Base-by-base conservation (phyloP, 2,888 invertebrate genomes). In the Platycheirus rosarum region DNA sequence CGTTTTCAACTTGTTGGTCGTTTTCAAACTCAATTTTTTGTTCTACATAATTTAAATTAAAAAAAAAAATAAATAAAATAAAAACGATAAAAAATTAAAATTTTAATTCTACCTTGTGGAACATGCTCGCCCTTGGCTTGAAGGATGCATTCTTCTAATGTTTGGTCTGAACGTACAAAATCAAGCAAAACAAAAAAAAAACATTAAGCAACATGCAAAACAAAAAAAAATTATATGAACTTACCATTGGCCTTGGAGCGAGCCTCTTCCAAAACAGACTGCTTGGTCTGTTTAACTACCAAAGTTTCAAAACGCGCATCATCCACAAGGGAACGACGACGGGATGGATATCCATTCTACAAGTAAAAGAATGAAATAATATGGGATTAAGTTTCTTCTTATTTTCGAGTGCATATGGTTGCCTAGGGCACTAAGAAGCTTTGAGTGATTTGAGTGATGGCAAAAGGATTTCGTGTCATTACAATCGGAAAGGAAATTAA, bases 301-400 rank as follows among this genome's bases (percentile, higher is more conserved):
- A 97, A 93, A 84, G 97, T 97, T 91, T 99, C 99, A 91, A 99
- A 98, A 87, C 97, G 95, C 86, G 99, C 98, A 91, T 99, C 98
- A 88, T 98, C 98, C 66, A 99, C 98, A 85, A 99, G 94, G 85
- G 98, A 98, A 88, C 98, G 95, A 87, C 97, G 95, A 88, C 98
- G 94, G 84, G 98, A 97, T 87, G 97, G 97, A 91, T 98, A 98
- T 85, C 98, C 98, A 92, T 98, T 98, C 98, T 98, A 93, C 42
- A 32, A 94, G 20, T 76, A 84, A 84, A 66, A 49, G 37, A 68
- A 40, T 18, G 8, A 68, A 60, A 60, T 62, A 42, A 5, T 29
- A 44, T 18, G 8, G 60, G 44, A 60, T 60, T 60, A 60, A 11
- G n/a, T 5, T 8, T 29, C 16, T 7, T 44, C 6, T 55, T 20